Evolutionary conservation across 2,888 invertebrate genomes (phyloP), one percentile per base, ranked within the genome.

Genomic region (Apantesis nais): DNA sequence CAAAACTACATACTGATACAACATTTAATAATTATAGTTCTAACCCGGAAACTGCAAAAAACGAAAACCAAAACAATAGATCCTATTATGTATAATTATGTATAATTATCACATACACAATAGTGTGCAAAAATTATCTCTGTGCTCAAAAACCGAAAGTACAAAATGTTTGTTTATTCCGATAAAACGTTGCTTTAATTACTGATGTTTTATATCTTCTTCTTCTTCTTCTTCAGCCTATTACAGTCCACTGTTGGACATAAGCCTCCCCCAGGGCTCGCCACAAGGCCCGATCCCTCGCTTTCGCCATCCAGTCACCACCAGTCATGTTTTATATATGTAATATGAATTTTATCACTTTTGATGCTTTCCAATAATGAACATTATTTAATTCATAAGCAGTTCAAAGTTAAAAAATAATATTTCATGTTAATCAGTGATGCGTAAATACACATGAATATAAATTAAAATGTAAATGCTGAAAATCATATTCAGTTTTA

Each of bases 11-110:
- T 29, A n/a, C 58, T 12, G 25, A 58, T 14, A 58, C 12, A 12
- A 14, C 58, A 58, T 58, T 58, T 29, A 14, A 29, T 29, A 52
- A n/a, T n/a, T 52, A 25, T 55, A 9, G 3, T 55, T n/a, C n/a
- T 3, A 25, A 58, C 58, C 58, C 29, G 29, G 29, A 58, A 58
- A 58, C 25, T 14, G 16, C 58, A 58, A 58, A 29, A 58, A 29
- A 58, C 58, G 29, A 29, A 58, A 16, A 58, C 58, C 58, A 55
- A 55, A 25, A 55, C 52, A 55, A 55, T 25, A 55, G 52, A 55
- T 55, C 4, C 52, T 25, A 12, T 55, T 55, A 55, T 12, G 52
- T n/a, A 25, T 55, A 55, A n/a, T n/a, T n/a, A 55, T n/a, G n/a
- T 55, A 16, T 29, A 16, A 29, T 58, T 58, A 25, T 29, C 16